Percentiles rank a stretch among this genome's conserved stretches.
Conservation (phyloP, 2,797 vertebrate genomes). For the Acanthornis magna region DNA sequence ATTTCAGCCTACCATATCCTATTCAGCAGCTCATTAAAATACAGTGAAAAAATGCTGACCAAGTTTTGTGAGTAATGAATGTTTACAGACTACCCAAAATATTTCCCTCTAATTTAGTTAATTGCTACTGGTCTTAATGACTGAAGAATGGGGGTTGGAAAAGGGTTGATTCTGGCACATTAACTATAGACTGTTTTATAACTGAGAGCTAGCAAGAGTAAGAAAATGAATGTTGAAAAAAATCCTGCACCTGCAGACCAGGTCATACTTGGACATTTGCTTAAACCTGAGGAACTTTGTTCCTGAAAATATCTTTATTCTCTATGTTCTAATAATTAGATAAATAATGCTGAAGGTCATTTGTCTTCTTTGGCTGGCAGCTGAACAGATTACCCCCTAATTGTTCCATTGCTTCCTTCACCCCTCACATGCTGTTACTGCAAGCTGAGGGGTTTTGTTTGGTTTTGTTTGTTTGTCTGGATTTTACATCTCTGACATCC, state of each 20-base stretch:
- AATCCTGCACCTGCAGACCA: background rate
- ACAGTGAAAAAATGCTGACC: conserved; percentile 9
- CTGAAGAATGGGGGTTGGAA: background rate
- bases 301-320: background rate
- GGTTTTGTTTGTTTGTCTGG: background rate
- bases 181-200: background rate
- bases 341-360: background rate
- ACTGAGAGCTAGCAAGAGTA: background rate
- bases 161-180: background rate
- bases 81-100: background rate
- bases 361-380: background rate
- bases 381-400: rapidly evolving
- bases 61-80: background rate
- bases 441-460: rapidly evolving
- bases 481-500: background rate
- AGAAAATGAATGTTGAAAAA: background rate
- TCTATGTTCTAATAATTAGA: background rate
- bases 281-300: background rate
- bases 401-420: background rate
- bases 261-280: background rate
- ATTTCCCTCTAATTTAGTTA: conserved; percentile 20
- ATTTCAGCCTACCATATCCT: background rate
- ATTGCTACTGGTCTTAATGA: background rate
- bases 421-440: rapidly evolving
- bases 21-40: background rate